Percentiles rank a stretch among this genome's conserved stretches.
Conservation (phyloP, 2,797 vertebrate genomes). For the Nannoperca obscura region DNA sequence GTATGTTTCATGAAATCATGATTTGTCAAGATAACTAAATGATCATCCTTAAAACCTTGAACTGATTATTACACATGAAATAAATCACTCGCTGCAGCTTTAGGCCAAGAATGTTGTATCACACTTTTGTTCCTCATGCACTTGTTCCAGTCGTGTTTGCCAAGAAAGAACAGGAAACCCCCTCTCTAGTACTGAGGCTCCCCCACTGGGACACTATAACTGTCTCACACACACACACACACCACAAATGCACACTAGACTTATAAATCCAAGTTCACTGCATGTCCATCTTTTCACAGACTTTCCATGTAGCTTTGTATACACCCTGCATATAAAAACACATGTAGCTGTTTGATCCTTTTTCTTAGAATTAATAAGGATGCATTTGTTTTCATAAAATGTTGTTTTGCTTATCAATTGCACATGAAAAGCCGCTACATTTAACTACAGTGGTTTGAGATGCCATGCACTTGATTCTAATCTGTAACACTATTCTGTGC, state of each 20-base stretch:
- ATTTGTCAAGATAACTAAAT: slow-evolving; percentile 20
- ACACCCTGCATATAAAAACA: slow-evolving; percentile 42
- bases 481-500: neutral
- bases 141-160: slow-evolving; percentile 44
- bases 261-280: slow-evolving; percentile 32
- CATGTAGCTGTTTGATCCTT: slow-evolving; percentile 10
- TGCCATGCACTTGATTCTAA: slow-evolving; percentile 8
- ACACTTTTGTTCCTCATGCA: slow-evolving; percentile 52
- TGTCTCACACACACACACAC: slow-evolving; percentile 1
- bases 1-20: slow-evolving; percentile 22
- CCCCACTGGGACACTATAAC: slow-evolving; percentile 42
- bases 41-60: slow-evolving; percentile 28
- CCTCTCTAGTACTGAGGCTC: slow-evolving; percentile 20
- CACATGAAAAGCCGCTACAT: neutral
- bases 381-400: slow-evolving; percentile 26
- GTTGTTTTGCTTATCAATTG: slow-evolving; percentile 2
- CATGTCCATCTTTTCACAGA: slow-evolving; percentile 8
- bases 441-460: slow-evolving; percentile 13
- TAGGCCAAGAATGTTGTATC: slow-evolving; percentile 15
- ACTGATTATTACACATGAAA: slow-evolving; percentile 3
- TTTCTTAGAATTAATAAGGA: slow-evolving; percentile 25
- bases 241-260: slow-evolving; percentile 38
- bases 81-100: slow-evolving; percentile 44
- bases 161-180: slow-evolving; percentile 57
- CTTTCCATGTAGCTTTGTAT: neutral